These are phyloP conservation scores for Myocastor coypus DNA, from an alignment of 2,113 vertebrate genomes.

Conservation along the genomic window DNA sequence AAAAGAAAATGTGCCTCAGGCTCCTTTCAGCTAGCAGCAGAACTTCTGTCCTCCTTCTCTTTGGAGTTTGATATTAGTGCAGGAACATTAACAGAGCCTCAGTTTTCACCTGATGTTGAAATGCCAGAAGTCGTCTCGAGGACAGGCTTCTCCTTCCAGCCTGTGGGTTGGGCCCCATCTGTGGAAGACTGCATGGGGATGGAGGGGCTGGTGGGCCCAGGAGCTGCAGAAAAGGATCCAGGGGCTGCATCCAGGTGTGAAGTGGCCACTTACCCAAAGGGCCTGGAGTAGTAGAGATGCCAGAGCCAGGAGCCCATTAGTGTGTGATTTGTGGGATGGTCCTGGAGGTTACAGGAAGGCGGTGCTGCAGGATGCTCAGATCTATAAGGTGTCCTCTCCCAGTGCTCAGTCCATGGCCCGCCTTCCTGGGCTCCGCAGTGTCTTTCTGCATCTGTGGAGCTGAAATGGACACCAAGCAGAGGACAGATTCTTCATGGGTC, in stretches of 20 bases:
- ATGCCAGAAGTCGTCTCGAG: not conserved
- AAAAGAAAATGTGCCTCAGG: slow-evolving; percentile 43
- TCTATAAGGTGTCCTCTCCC: rapidly evolving
- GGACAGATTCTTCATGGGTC: rapidly evolving
- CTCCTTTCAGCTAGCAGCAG: not conserved
- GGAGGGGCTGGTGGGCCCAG: too few relatives aligned
- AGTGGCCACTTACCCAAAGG: not conserved
- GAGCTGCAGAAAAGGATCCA: not conserved
- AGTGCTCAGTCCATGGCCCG: rapidly evolving
- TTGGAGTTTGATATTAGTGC: not conserved
- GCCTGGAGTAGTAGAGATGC: not conserved
- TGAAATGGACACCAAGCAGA: not conserved
- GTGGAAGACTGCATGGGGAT: rapidly evolving
- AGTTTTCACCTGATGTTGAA: not conserved
- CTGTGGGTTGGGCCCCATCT: too few relatives aligned
- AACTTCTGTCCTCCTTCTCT: not conserved
- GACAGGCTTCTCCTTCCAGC: not conserved
- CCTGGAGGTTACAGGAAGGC: not conserved
- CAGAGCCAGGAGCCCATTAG: not conserved
- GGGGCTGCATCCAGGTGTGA: not conserved
- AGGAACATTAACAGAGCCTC: not conserved
- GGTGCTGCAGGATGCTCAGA: not conserved
- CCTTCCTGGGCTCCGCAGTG: not conserved
- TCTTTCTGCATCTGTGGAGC: not conserved
- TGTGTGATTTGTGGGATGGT: not conserved